Evolutionary conservation across 35 echinoderm and acorn worm species (phyloP).

Genomic region (Eucidaris tribuloides): DNA sequence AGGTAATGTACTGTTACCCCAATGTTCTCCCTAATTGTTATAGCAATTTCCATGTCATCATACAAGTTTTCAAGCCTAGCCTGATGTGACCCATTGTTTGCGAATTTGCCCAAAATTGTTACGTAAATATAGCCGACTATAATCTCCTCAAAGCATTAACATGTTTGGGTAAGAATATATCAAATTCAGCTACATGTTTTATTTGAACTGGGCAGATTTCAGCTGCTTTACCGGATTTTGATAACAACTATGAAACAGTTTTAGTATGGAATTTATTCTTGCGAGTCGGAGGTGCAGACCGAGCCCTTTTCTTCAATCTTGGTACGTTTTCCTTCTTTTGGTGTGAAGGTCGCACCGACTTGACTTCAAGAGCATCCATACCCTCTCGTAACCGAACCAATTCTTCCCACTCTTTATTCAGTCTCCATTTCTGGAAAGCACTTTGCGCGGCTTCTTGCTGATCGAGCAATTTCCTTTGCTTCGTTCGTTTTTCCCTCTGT

Average conservation of each 20-base stretch:
- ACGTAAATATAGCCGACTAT: no score
- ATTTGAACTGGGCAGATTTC: no score
- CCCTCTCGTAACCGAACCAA: constrained; percentile 14
- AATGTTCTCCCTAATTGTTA: no score
- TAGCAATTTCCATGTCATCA: no score
- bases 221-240: neutral
- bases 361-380: neutral
- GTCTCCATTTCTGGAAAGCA: constrained; percentile 50
- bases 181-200: neutral
- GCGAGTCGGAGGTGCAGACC: neutral
- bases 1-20: no score
- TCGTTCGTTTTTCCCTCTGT: neutral
- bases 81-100: no score
- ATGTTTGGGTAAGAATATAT: no score
- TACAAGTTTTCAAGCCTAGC: no score
- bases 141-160: no score
- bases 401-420: constrained; percentile 68
- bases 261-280: neutral
- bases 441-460: constrained; percentile 20
- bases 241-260: neutral
- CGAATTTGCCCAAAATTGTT: no score
- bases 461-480: neutral
- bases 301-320: no score
- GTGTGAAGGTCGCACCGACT: neutral
- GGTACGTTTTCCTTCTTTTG: neutral